A percentile compares a stretch with the other conserved stretches of the same genome.
phyloP scores from a whole-genome alignment of 2,888 invertebrate species.

The Junonia oenone region DNA sequence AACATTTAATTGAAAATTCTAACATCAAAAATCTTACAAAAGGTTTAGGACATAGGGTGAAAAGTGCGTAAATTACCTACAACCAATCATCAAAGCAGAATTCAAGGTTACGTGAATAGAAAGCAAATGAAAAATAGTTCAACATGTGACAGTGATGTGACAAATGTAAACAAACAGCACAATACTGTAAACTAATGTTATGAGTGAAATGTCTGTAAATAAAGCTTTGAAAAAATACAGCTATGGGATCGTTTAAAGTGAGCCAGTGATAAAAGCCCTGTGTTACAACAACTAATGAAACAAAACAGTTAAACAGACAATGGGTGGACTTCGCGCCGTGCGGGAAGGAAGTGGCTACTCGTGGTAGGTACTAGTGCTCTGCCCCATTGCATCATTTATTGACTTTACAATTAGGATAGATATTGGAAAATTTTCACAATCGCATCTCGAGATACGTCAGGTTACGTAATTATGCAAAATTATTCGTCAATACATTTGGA shows the following conservation, averaged over 20 bases:
- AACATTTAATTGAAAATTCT: neutral
- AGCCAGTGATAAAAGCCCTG: slow-evolving; percentile 33
- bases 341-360: slow-evolving; percentile 40
- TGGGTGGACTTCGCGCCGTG: slow-evolving; percentile 74
- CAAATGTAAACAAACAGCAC: slow-evolving; percentile 25
- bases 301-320: slow-evolving; percentile 54
- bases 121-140: slow-evolving; percentile 24
- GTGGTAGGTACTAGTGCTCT: slow-evolving; percentile 22
- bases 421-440: slow-evolving; percentile 1
- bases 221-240: slow-evolving; percentile 11
- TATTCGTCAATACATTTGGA: neutral
- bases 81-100: slow-evolving; percentile 20
- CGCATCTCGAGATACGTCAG: neutral
- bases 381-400: neutral
- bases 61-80: slow-evolving; percentile 14
- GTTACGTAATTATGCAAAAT: slow-evolving; percentile 5
- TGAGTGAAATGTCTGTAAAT: slow-evolving; percentile 18
- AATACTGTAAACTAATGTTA: slow-evolving; percentile 20
- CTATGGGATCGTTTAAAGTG: slow-evolving; percentile 4
- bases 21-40: neutral
- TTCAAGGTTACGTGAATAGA: slow-evolving; percentile 21
- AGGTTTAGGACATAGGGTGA: slow-evolving; percentile 3
- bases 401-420: neutral
- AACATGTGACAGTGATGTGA: slow-evolving; percentile 20
- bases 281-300: slow-evolving; percentile 38